Evolutionary conservation across 2,797 vertebrate genomes (phyloP), one percentile per base, ranked within the genome.

Genomic region (Malurus leucopterus): DNA sequence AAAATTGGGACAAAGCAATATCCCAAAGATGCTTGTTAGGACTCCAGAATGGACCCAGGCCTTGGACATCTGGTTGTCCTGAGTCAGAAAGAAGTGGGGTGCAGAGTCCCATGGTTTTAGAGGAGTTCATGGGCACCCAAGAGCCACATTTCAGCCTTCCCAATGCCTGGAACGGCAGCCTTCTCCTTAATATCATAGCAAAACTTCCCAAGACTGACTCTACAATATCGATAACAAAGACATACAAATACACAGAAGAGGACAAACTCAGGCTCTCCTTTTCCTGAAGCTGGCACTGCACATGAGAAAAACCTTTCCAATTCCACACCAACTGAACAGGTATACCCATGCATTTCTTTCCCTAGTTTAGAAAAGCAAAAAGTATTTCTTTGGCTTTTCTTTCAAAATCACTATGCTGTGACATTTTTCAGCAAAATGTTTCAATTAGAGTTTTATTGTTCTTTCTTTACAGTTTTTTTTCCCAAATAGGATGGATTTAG

Each of bases 351-450:
- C 34, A 40, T 63, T 88, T 73, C 54, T 77, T 61, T 19, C 8
- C 32, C 65, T 63, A 67, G 57, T 88, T 92, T 79, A 90, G 55
- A 82, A 79, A 84, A 86, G 43, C 6, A 70, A 84, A 73, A 90
- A 54, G 8, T 51, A 58, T 69, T 87, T 75, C 5, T 69, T n/a
- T 40, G 50, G 68, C 9, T 85, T 93, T 95, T 76, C 68, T 79
- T 86, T 84, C 36, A 86, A 77, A 88, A 71, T 84, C 61, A 77
- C 43, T 76, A 54, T 0, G 1, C n/a, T 75, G 38, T 63, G 72
- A 38, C 27, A 80, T 91, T 92, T 85, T 82, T 79, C 75, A 92
- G 40, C 46, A 86, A 94, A 88, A 79, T 82, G 74, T 71, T 88
- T 88, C 78, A 86, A 67, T 76, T 78, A 92, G 54, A 7, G 15